phyloP scores from a whole-genome alignment of 30 jellyfish, hydroid and myxozoan species.

The Cassiopea andromeda region DNA sequence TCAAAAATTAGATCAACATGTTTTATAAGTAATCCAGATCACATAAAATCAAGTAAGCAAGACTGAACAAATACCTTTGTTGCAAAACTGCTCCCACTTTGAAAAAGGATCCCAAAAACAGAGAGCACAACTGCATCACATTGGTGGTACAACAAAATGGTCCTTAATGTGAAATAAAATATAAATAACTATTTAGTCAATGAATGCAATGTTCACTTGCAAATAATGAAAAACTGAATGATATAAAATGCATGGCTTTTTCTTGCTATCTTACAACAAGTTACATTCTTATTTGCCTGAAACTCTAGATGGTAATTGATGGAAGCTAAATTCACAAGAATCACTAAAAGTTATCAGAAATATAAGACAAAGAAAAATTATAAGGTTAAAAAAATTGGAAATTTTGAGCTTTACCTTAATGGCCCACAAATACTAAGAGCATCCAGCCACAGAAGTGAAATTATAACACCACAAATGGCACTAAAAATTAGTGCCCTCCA shows the following conservation, averaged over 20 bases:
- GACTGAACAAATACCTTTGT: slow-evolving; percentile 22
- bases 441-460: slow-evolving; percentile 75
- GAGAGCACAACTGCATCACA: slow-evolving; percentile 83
- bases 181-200: not conserved
- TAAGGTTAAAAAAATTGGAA: not conserved
- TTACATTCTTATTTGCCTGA: no score
- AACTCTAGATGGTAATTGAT: no score
- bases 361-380: not conserved
- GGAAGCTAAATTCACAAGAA: no score
- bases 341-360: not conserved
- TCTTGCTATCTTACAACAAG: no score
- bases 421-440: slow-evolving; percentile 88
- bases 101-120: slow-evolving; percentile 67
- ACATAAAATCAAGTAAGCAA: not conserved
- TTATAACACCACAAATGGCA: slow-evolving; percentile 35
- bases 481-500: slow-evolving; percentile 58
- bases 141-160: slow-evolving; percentile 70
- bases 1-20: no score
- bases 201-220: no score
- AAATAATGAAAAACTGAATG: no score
- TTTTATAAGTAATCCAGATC: no score
- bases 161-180: slow-evolving; percentile 15
- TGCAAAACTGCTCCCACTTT: slow-evolving; percentile 49
- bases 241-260: no score
- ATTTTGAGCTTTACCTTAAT: slow-evolving; percentile 48